Evolutionary conservation across 1,140 invertebrate species (phyloP).

Genomic region (Stenopsyche tienmushanensis): DNA sequence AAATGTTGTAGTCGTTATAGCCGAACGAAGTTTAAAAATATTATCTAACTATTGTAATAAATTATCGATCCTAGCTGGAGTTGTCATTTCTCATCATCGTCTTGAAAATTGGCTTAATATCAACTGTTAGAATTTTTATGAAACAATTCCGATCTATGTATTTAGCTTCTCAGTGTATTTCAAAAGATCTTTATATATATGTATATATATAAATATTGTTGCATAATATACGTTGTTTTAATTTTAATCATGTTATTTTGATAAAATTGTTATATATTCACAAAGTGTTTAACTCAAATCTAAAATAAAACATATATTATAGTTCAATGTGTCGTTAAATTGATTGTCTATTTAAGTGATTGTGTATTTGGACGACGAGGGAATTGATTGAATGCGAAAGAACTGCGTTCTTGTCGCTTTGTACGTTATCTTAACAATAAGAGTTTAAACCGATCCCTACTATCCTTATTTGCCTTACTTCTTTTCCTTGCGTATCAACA

Average conservation of each 20-base stretch:
- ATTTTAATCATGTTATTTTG: conserved; percentile 39
- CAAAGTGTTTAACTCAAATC: conserved; percentile 24
- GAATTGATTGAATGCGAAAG: no score
- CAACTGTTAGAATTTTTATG: conserved; percentile 31
- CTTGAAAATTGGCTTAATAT: background rate
- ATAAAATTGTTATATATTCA: conserved; percentile 39
- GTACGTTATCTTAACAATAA: no score
- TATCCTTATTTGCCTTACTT: no score
- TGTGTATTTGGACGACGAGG: no score
- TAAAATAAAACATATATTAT: conserved; percentile 18
- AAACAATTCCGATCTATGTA: conserved; percentile 33
- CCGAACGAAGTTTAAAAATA: conserved; percentile 36
- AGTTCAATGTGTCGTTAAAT: conserved; percentile 6
- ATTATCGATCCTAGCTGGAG: conserved; percentile 11
- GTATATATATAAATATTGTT: conserved; percentile 36
- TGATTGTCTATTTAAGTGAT: no score
- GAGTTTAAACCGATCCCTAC: no score
- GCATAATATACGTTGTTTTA: conserved; percentile 39
- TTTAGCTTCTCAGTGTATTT: conserved; percentile 39
- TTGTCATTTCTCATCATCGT: background rate
- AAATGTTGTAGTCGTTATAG: conserved; percentile 40
- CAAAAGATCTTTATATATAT: no score
- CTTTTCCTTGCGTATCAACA: no score
- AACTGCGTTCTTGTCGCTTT: no score
- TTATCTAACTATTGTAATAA: conserved; percentile 32